Evolutionary conservation across 2,888 invertebrate genomes (phyloP), one percentile per base, ranked within the genome.

Genomic region (Tiphia femorata): DNA sequence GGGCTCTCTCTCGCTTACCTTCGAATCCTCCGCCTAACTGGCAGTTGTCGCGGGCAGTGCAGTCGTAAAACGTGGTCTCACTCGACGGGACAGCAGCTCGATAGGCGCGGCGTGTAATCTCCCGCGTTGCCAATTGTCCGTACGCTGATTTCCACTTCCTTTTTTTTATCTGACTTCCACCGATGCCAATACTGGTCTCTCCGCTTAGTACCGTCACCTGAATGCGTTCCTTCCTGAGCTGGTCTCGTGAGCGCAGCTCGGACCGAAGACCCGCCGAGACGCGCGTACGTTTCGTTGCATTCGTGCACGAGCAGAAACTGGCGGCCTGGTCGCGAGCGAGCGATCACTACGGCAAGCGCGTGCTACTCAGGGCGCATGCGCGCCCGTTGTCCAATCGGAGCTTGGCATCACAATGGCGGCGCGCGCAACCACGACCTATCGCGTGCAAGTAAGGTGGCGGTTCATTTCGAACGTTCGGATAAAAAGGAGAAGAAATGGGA

Each of bases 291-390:
- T 61, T 46, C 58, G 67, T 67, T 70, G 65, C 69, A 67, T 70
- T 65, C 70, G 67, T 70, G 70, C 58, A 62, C 67, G 58, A 67
- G 65, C 62, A 58, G 60, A 58, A 52, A 70, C 69, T 64, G 67
- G 37, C 56, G 60, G 60, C 60, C 60, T 65, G 58, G 53, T 58
- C 67, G 38, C 49, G n/a, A n/a, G 53, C 27, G 51, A 35, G 59
- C 68, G 68, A 68, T 68, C 68, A 53, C 60, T 67, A 48, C 41
- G n/a, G n/a, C n/a, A n/a, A n/a, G n/a, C n/a, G n/a, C n/a, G n/a
- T n/a, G n/a, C n/a, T n/a, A n/a, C n/a, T n/a, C n/a, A n/a, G n/a
- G n/a, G n/a, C n/a, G n/a, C n/a, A n/a, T n/a, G n/a, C n/a, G n/a
- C n/a, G n/a, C n/a, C n/a, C n/a, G n/a, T n/a, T n/a, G n/a, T n/a